Conservation (phyloP, 2,113 vertebrate genomes). For the Gorsachius goisagi region DNA sequence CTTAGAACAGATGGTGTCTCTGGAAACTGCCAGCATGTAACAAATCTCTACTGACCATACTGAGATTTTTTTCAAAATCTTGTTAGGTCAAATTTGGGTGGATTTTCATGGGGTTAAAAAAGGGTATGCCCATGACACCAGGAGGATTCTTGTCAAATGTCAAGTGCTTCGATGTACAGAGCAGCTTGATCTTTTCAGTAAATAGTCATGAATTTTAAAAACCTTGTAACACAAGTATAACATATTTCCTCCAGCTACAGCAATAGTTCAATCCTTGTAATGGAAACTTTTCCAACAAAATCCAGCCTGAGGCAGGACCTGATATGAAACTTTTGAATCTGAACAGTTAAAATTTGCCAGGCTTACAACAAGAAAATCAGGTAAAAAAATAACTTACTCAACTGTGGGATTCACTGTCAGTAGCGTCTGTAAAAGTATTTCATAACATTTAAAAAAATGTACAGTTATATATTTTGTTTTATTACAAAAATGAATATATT, state of each 20-base stretch:
- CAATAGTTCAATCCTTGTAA: neutral
- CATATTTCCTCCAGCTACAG: neutral
- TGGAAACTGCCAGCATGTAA: neutral
- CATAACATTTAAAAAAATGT: neutral
- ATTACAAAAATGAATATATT: neutral
- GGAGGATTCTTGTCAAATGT: neutral
- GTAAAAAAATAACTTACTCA: neutral
- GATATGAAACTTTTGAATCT: neutral
- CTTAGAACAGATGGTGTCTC: constrained; percentile 40
- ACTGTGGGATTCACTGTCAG: neutral
- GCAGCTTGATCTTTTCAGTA: neutral
- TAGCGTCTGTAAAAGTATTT: neutral
- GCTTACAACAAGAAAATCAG: neutral
- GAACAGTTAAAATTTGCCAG: neutral
- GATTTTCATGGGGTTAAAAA: neutral
- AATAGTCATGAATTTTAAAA: neutral
- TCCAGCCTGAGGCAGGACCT: neutral
- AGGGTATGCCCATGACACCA: neutral
- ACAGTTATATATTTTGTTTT: neutral
- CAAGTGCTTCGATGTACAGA: neutral
- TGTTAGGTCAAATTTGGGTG: neutral
- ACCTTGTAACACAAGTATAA: neutral
- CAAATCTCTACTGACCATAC: neutral
- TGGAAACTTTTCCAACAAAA: neutral
- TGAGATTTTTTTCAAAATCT: constrained; percentile 1